A percentile compares a stretch with the other conserved stretches of the same genome.
Conservation (phyloP, 2,797 vertebrate genomes). For the Anguilla anguilla region DNA sequence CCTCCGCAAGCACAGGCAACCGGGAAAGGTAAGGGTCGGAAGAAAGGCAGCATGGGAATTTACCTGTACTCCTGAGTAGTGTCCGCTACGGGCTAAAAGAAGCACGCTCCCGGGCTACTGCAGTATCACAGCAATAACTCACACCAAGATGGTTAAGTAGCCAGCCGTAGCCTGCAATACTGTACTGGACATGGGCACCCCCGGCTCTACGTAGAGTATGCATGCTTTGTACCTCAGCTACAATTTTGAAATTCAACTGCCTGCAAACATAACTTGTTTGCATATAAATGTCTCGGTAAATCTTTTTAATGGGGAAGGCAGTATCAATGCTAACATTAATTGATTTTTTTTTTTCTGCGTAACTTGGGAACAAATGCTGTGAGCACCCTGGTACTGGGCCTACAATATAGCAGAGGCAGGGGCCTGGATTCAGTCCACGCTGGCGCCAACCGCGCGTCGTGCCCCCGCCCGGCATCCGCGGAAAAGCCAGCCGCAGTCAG, state of each 20-base stretch:
- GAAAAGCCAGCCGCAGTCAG: not conserved
- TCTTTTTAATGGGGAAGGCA: too few species aligned
- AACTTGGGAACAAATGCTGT: too few species aligned
- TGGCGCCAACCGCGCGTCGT: too few species aligned
- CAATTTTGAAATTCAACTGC: not conserved
- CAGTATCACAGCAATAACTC: slow-evolving; percentile 26
- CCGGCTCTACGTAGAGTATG: not conserved
- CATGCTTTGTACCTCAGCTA: not conserved
- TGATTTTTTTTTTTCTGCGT: too few species aligned
- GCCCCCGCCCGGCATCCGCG: too few species aligned
- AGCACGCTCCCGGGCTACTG: not conserved
- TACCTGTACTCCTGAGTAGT: not conserved
- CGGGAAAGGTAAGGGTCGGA: not conserved
- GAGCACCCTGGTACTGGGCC: not conserved
- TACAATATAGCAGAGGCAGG: not conserved
- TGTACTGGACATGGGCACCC: not conserved
- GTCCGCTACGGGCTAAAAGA: not conserved
- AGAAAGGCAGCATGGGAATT: not conserved
- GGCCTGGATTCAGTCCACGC: too few species aligned
- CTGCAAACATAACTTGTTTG: not conserved
- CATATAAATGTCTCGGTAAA: too few species aligned
- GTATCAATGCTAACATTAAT: too few species aligned
- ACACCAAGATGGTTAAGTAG: not conserved
- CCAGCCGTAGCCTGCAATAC: not conserved
- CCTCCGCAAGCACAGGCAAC: not conserved